Evolutionary conservation across 1,140 invertebrate genomes (phyloP).

Genomic region (Andrena cerasifolii): DNA sequence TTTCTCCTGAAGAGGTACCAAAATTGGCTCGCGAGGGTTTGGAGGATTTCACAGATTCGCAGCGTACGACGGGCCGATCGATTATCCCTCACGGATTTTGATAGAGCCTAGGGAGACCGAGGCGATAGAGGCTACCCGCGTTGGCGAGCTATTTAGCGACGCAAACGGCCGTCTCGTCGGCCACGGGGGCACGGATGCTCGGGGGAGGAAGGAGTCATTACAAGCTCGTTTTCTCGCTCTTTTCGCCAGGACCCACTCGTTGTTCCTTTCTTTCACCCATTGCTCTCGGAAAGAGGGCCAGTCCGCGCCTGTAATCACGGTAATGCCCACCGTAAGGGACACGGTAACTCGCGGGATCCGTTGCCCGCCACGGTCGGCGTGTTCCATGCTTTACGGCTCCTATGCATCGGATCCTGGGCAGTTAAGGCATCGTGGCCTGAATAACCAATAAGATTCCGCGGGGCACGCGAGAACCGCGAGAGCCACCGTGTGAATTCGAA

Average conservation of each 20-base stretch:
- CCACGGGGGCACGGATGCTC: slow-evolving; percentile 28
- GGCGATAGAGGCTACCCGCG: slow-evolving; percentile 15
- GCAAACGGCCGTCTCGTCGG: slow-evolving; percentile 36
- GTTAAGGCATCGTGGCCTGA: slow-evolving; percentile 70
- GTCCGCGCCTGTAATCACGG: slow-evolving; percentile 71
- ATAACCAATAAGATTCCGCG: slow-evolving; percentile 71
- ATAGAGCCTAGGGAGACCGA: slow-evolving; percentile 52
- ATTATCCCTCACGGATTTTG: slow-evolving; percentile 67
- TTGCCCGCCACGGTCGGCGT: slow-evolving; percentile 40
- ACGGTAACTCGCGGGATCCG: slow-evolving; percentile 55
- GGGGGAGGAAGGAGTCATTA: slow-evolving; percentile 59
- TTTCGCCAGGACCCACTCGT: background rate
- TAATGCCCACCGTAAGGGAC: slow-evolving; percentile 69
- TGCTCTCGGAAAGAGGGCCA: slow-evolving; percentile 39
- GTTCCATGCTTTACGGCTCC: slow-evolving; percentile 69
- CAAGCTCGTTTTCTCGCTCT: slow-evolving; percentile 18
- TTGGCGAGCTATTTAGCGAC: slow-evolving; percentile 37
- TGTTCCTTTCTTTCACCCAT: slow-evolving; percentile 18
- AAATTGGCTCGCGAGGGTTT: slow-evolving; percentile 51
- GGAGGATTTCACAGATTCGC: slow-evolving; percentile 56
- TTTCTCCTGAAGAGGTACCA: slow-evolving; percentile 34
- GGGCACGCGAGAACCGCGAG: slow-evolving; percentile 68
- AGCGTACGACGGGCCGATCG: slow-evolving; percentile 56
- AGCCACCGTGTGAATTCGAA: slow-evolving; percentile 64
- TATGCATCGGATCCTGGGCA: slow-evolving; percentile 70